phyloP scores from a whole-genome alignment of 53 echinoderm and acorn worm genomes.

The Stichopus horrens region DNA sequence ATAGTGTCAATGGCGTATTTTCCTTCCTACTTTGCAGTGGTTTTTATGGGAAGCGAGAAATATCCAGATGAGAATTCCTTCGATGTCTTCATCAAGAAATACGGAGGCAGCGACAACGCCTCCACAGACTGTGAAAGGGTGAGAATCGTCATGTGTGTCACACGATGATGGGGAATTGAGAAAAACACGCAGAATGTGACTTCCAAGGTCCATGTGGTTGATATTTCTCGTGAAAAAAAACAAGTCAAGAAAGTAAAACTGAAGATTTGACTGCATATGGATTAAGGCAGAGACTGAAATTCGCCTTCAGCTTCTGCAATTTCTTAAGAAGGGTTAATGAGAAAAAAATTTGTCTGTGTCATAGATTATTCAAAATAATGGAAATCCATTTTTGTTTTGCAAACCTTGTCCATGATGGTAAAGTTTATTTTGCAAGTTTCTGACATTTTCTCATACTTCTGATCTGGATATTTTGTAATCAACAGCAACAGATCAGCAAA shows the following conservation, averaged over 20 bases:
- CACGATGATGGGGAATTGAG: background rate
- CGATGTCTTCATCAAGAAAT: constrained; percentile 82
- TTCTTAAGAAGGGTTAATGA: too few relatives aligned
- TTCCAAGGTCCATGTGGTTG: background rate
- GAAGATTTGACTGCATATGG: background rate
- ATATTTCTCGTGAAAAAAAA: background rate
- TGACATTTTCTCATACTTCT: too few relatives aligned
- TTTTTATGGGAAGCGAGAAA: constrained; percentile 98
- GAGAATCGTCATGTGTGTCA: constrained; percentile 20
- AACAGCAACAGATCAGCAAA: too few relatives aligned
- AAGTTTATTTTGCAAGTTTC: too few relatives aligned
- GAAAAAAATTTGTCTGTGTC: too few relatives aligned
- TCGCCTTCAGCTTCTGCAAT: too few relatives aligned
- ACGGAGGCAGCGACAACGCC: constrained; percentile 92
- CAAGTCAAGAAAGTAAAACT: background rate
- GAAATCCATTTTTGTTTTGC: too few relatives aligned
- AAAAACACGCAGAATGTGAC: background rate
- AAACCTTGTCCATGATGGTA: too few relatives aligned
- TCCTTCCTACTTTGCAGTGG: constrained; percentile 72
- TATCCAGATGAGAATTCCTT: constrained; percentile 97
- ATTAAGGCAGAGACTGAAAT: too few relatives aligned
- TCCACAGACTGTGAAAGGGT: constrained; percentile 94
- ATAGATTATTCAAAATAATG: too few relatives aligned
- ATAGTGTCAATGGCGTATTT: background rate
- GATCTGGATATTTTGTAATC: too few relatives aligned